Evolutionary conservation across 2,797 vertebrate genomes (phyloP).

Genomic region (Acrossocheilus wenchowensis): DNA sequence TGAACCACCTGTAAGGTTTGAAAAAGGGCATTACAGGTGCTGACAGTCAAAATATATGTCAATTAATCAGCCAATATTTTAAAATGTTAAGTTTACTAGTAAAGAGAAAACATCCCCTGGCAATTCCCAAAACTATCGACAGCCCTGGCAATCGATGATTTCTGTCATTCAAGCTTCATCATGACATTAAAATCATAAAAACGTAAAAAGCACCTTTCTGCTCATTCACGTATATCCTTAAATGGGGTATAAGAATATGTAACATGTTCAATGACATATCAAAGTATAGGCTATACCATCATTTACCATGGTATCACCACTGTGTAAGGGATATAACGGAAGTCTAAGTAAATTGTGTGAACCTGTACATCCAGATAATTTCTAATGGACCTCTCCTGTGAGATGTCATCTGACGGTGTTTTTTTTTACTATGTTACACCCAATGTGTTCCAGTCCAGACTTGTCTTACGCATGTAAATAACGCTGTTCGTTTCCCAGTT

Average conservation of each 20-base stretch:
- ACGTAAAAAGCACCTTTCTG: background rate
- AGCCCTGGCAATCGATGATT: background rate
- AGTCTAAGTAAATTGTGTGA: background rate
- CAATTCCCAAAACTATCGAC: no score
- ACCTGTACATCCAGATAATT: background rate
- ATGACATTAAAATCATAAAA: background rate
- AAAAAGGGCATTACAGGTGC: background rate
- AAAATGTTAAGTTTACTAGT: background rate
- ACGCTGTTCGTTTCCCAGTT: background rate
- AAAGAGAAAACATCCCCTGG: background rate
- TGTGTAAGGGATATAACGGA: background rate
- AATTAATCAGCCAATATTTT: background rate
- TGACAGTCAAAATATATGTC: background rate
- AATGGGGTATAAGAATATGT: background rate
- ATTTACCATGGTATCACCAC: background rate
- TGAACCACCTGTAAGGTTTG: background rate
- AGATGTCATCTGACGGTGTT: background rate
- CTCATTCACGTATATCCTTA: background rate
- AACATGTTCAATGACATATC: background rate
- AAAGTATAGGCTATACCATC: background rate
- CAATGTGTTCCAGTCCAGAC: background rate
- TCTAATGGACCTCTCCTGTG: background rate
- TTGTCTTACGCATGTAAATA: background rate
- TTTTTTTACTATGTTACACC: background rate
- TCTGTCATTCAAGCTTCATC: background rate